Percentiles rank a stretch among this genome's conserved stretches.
Evolutionary conservation across 2,888 invertebrate genomes (phyloP).

Genomic region (Volucella inanis): DNA sequence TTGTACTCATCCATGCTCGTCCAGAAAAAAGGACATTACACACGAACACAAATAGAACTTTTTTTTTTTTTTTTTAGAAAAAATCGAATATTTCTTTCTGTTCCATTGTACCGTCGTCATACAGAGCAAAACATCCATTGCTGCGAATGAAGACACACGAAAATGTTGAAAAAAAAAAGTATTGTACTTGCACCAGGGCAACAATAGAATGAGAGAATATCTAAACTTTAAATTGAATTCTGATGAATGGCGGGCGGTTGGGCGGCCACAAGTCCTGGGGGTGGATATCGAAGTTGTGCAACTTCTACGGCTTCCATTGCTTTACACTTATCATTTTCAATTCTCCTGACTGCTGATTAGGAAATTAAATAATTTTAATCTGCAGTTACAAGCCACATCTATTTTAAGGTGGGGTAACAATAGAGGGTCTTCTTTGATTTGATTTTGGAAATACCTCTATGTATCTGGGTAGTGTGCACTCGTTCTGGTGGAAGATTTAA

Average conservation of each 20-base stretch:
- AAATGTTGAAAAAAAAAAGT: constrained; percentile 10
- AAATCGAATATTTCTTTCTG: constrained; percentile 56
- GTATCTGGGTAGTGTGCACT: constrained; percentile 43
- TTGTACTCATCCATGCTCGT: constrained; percentile 63
- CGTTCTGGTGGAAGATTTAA: constrained; percentile 26
- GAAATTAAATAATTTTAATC: constrained; percentile 74
- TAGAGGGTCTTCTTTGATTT: constrained; percentile 38
- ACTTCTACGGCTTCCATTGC: background rate
- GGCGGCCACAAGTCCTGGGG: background rate
- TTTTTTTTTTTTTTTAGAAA: background rate
- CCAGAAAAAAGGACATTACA: constrained; percentile 57
- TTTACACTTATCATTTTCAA: constrained; percentile 19
- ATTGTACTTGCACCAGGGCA: constrained; percentile 45
- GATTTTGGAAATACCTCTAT: constrained; percentile 39
- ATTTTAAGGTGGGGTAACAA: constrained; percentile 16
- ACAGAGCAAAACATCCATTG: constrained; percentile 27
- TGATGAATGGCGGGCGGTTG: constrained; percentile 40
- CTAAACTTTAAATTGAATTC: constrained; percentile 75
- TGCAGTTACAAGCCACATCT: constrained; percentile 71
- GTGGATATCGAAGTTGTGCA: constrained; percentile 51
- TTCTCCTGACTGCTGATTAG: constrained; percentile 61
- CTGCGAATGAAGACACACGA: constrained; percentile 59
- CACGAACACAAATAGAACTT: background rate
- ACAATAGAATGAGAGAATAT: constrained; percentile 54
- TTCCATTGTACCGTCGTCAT: constrained; percentile 40